Evolutionary conservation across 1,140 invertebrate genomes (phyloP), one percentile per base, ranked within the genome.

Genomic region (Acyrthosiphon pisum): DNA sequence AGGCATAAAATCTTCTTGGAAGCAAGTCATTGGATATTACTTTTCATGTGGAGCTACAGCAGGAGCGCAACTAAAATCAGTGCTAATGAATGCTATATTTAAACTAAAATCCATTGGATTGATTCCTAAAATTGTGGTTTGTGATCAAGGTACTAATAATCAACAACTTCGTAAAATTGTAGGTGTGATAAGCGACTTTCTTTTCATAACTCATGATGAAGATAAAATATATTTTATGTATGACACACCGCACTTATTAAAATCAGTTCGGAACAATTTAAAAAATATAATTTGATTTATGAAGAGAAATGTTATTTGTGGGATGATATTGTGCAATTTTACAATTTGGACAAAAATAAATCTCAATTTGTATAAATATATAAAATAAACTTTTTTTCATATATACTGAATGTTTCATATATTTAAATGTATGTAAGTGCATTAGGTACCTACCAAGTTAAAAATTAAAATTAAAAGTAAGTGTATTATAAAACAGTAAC

Each of bases 161-260:
- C 68, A 76, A 18, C 68, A 76, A 76, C n/a, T 76, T n/a, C 30
- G n/a, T n/a, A 76, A 35, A 35, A 30, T 76, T 4, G 35, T 76
- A 26, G 20, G 26, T n/a, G 68, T 76, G 30, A 76, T n/a, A 76
- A 76, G 30, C n/a, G 68, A 76, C 26, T 30, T n/a, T n/a, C 68
- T 9, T 76, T 76, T 76, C n/a, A 76, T 76, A 30, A 76, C 68
- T n/a, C n/a, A n/a, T 76, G 9, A 76, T n/a, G 68, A 35, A 76
- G 68, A 76, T n/a, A 76, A 35, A 76, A 76, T 76, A n/a, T 76
- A n/a, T 76, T 76, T 76, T 76, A 76, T 76, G n/a, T 76, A 76
- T 76, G 48, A 50, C 48, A 50, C 48, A 50, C 48, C 48, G 18
- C 48, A 50, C 48, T 50, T 50, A 50, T 50, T 50, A 50, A 50